phyloP scores from a whole-genome alignment of 2,797 vertebrate species.

The Peromyscus melanophrys region DNA sequence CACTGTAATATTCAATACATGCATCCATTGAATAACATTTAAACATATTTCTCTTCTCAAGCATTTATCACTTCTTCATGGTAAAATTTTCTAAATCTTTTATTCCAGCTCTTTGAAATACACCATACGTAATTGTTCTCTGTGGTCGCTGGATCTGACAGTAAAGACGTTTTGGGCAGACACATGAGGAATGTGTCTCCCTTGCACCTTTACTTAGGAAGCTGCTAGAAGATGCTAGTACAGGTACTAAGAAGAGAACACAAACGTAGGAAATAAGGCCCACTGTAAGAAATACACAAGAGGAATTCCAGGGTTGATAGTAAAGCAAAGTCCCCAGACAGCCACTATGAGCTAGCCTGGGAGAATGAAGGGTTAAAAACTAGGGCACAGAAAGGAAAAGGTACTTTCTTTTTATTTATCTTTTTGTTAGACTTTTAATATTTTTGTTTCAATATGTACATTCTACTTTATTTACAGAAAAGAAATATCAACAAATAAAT shows the following conservation, averaged over 20 bases:
- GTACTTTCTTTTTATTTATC: background rate
- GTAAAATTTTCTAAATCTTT: background rate
- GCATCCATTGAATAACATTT: background rate
- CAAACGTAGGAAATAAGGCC: background rate
- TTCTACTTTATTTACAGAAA: slow-evolving; percentile 32
- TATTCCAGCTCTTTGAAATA: background rate
- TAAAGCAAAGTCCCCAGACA: background rate
- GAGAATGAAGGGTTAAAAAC: background rate
- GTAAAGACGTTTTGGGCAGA: background rate
- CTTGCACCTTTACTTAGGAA: slow-evolving; percentile 21
- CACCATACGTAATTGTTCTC: background rate
- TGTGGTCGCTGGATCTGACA: background rate
- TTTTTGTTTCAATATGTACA: slow-evolving; percentile 28
- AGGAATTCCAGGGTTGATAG: background rate
- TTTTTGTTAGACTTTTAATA: background rate
- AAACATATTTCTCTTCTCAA: background rate
- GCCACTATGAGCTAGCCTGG: background rate
- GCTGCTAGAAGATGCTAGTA: background rate
- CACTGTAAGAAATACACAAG: slow-evolving; percentile 6
- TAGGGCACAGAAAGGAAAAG: background rate
- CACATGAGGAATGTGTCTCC: slow-evolving; percentile 19
- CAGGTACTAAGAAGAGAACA: background rate
- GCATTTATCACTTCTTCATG: background rate
- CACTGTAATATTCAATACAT: background rate
- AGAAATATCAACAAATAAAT: slow-evolving; percentile 55